phyloP scores from a whole-genome alignment of 1,140 invertebrate genomes.

The Conopomorpha cramerella region DNA sequence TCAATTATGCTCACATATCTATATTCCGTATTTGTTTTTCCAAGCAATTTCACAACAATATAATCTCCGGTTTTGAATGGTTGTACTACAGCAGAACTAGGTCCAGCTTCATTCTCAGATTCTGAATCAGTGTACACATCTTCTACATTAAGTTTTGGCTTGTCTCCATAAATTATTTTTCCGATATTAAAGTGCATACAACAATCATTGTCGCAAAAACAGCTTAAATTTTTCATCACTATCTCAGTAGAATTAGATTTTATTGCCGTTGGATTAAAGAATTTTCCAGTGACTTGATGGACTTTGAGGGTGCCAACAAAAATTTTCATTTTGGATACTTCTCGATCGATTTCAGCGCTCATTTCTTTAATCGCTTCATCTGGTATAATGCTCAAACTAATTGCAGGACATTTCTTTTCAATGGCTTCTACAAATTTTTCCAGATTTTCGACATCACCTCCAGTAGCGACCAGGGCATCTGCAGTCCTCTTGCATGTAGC shows the following conservation, averaged over 20 bases:
- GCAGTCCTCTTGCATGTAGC: no score
- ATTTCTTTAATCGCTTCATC: no score
- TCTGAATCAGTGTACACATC: constrained; percentile 7
- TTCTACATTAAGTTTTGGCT: constrained; percentile 6
- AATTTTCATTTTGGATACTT: constrained; percentile 3
- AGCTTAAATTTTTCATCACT: background rate
- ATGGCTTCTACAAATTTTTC: constrained; percentile 23
- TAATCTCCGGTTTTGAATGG: no score
- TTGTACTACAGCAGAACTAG: constrained; percentile 3
- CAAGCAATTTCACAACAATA: no score
- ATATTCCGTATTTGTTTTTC: no score
- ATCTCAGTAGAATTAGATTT: no score
- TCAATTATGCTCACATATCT: no score
- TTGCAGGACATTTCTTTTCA: constrained; percentile 9
- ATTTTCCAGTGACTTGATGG: constrained; percentile 8
- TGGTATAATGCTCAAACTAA: constrained; percentile 6
- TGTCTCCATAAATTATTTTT: background rate
- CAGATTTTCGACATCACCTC: background rate
- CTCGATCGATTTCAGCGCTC: constrained; percentile 1
- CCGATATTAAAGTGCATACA: background rate
- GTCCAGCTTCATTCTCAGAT: constrained; percentile 6
- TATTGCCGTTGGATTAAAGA: constrained; percentile 2
- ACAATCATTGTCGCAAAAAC: background rate
- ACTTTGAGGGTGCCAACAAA: constrained; percentile 8
- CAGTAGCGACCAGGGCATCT: no score